These are phyloP conservation scores for Vulpes lagopus DNA, from an alignment of 2,113 vertebrate species.

Conservation along the genomic window DNA sequence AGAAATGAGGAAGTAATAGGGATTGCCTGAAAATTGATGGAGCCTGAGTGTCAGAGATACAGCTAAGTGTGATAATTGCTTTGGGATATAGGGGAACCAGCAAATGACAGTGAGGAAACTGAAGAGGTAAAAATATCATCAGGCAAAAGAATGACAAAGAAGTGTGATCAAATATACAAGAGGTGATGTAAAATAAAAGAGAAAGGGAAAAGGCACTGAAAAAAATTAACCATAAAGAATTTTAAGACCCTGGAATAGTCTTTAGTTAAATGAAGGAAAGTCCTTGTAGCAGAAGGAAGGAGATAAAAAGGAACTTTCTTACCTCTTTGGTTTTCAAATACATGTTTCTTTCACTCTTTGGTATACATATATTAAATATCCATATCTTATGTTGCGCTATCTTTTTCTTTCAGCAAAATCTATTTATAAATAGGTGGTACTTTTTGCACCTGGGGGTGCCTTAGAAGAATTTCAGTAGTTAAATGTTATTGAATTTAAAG, in stretches of 20 bases:
- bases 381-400: neutral
- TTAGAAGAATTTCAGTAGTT: neutral
- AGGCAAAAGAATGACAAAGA: neutral
- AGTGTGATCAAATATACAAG: neutral
- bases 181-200: slow-evolving; percentile 17
- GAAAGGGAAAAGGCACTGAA: neutral
- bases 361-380: neutral
- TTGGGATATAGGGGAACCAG: slow-evolving; percentile 6
- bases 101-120: neutral
- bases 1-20: slow-evolving; percentile 19
- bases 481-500: slow-evolving; percentile 39
- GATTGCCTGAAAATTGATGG: neutral
- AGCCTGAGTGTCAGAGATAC: neutral
- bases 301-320: neutral
- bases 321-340: slow-evolving; percentile 5
- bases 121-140: slow-evolving; percentile 22
- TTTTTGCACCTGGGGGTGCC: neutral
- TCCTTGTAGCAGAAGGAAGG: neutral
- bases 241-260: neutral
- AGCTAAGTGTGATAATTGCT: neutral
- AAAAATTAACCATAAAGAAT: slow-evolving; percentile 6
- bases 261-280: slow-evolving; percentile 18
- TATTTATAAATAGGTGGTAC: neutral
- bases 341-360: neutral
- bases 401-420: slow-evolving; percentile 10